Base-by-base conservation (phyloP, 92 coral and sea anemone species). In the Porites lobata region DNA sequence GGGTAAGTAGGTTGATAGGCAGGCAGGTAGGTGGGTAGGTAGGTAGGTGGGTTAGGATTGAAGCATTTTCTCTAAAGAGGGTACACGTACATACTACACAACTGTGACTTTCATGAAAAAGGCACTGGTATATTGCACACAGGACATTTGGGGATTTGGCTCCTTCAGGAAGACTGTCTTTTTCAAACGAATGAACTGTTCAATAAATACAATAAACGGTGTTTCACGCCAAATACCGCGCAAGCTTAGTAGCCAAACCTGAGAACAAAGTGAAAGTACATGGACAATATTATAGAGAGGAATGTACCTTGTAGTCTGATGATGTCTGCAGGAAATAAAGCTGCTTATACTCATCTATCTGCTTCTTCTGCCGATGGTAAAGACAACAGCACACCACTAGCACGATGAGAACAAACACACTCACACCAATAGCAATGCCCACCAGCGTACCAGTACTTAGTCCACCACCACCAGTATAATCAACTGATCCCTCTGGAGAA, bases 351-450 rank as follows among this genome's bases (percentile, higher is more conserved):
- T 91, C 87, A 38, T 95, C 89, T 15, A 91, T 91, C 83, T 93
- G 96, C 74, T 80, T 95, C 62, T 89, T 95, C 78, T 93, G 98
- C 51, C 96, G 86, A 24, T 95, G 93, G 76, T 90, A 95, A 21
- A 93, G 83, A 58, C 82, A 47, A 6, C 74, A 79, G 50, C 92
- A 86, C 57, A 93, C 57, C 12, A 91, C 24, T 20, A 72, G 72
- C 57, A 93, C 79, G 56, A 93, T 12, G 4, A 95, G 24, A 47
- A 91, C 93, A 71, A 93, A 79, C 12, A 62, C 84, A 68, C 90
- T 72, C 38, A 93, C 90, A 2, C 92, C 94, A 83, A 79, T 12
- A 22, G 85, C 65, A 57, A 95, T 86, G 17, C 95, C 98, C 15
- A 90, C 90, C 62, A 95, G 64, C 26, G 87, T 88, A 26, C 65